phyloP scores from a whole-genome alignment of 2,888 invertebrate genomes.

The Syrphus vitripennis region DNA sequence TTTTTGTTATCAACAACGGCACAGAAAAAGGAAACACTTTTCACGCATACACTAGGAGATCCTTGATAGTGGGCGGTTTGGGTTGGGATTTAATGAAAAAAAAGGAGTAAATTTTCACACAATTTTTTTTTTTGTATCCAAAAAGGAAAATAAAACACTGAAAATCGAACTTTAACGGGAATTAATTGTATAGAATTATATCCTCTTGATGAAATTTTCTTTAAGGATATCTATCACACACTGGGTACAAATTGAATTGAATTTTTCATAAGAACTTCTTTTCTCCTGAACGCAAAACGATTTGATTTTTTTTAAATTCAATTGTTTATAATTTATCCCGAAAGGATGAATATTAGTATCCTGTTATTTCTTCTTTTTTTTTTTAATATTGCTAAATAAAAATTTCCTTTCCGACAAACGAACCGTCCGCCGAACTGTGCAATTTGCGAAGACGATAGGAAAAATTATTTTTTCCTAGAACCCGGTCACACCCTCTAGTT shows the following conservation, averaged over 20 bases:
- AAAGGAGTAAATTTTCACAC: conserved; percentile 32
- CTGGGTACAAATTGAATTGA: background rate
- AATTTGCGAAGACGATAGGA: conserved; percentile 68
- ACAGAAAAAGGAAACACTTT: conserved; percentile 36
- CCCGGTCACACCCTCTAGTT: conserved; percentile 81
- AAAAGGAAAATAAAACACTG: background rate
- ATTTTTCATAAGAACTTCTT: background rate
- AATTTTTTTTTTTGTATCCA: conserved; percentile 29
- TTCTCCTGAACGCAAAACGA: background rate
- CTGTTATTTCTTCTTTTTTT: background rate
- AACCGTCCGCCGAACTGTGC: conserved; percentile 66
- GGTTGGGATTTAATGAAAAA: conserved; percentile 11
- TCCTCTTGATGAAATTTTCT: background rate
- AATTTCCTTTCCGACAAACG: conserved; percentile 57
- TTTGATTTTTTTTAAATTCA: background rate
- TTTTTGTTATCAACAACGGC: conserved; percentile 48
- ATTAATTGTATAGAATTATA: conserved; percentile 29
- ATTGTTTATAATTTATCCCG: conserved; percentile 9
- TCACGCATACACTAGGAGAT: conserved; percentile 64
- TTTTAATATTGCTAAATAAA: conserved; percentile 19
- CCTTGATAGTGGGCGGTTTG: conserved; percentile 54
- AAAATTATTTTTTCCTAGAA: conserved; percentile 77
- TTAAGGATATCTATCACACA: background rate
- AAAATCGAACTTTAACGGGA: background rate
- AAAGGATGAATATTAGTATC: conserved; percentile 21